A percentile compares a stretch with the other conserved stretches of the same genome.
Evolutionary conservation across 2,797 vertebrate species (phyloP).

Genomic region (Micrastur ruficollis): DNA sequence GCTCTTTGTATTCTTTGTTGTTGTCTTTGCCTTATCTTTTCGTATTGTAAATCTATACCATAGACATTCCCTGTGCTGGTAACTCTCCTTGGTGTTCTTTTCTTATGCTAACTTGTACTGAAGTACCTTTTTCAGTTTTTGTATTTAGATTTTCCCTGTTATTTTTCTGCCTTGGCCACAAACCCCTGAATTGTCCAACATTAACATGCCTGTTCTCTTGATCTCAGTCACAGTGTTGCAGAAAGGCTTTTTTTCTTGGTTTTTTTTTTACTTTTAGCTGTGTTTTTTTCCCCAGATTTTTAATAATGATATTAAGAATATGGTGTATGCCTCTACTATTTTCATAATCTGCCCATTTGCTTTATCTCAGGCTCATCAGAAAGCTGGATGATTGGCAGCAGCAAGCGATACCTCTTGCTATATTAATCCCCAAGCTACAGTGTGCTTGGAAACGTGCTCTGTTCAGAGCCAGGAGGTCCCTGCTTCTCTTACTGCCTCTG

Average conservation of each 20-base stretch:
- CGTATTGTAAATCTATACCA: accelerated
- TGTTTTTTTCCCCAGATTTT: neutral
- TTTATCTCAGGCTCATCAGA: neutral
- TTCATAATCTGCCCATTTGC: neutral
- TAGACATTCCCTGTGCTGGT: neutral
- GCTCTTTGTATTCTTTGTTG: neutral
- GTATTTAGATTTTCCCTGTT: neutral
- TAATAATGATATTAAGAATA: neutral
- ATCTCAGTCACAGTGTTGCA: neutral
- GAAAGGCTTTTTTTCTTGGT: neutral
- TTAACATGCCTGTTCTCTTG: neutral
- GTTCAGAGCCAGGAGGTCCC: neutral
- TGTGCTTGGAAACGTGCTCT: neutral
- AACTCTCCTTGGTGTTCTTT: neutral
- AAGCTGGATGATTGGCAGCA: neutral
- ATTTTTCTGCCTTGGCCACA: neutral
- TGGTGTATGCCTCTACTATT: neutral
- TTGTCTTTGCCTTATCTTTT: neutral
- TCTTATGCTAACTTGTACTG: neutral
- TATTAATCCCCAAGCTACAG: neutral
- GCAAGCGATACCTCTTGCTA: neutral
- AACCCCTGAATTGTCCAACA: neutral
- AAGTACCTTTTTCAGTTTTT: neutral
- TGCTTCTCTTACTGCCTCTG: neutral
- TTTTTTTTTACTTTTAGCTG: neutral